A percentile compares a stretch with the other conserved stretches of the same genome.
phyloP scores from a whole-genome alignment of 64 coral and sea anemone species.

The Porites australiensis region DNA sequence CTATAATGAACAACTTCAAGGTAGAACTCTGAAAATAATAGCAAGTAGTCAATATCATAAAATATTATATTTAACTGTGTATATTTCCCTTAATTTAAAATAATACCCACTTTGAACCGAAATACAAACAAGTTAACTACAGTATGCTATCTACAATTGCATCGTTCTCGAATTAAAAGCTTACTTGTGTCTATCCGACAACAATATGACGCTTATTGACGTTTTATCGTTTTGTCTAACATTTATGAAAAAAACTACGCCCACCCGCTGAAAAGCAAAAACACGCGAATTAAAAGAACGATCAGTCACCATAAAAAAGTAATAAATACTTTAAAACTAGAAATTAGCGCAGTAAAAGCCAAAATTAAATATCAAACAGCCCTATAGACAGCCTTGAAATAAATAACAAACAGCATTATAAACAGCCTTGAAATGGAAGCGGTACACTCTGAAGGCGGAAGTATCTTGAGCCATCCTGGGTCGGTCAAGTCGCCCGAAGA shows the following conservation, averaged over 20 bases:
- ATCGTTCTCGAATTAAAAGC: not conserved
- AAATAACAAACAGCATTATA: no score
- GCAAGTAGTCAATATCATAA: conserved; percentile 11
- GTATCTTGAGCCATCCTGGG: no score
- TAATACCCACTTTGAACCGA: conserved; percentile 1
- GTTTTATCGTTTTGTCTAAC: no score
- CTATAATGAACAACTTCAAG: not conserved
- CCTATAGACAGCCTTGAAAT: no score
- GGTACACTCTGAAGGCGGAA: no score
- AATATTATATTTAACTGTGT: not conserved
- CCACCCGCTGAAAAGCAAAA: not conserved
- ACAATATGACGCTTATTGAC: not conserved
- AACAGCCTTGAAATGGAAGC: no score
- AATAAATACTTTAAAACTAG: no score
- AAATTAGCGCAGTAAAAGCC: no score
- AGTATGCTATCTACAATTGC: not conserved
- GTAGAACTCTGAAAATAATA: conserved; percentile 3
- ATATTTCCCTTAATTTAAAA: not conserved
- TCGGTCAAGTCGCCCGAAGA: no score
- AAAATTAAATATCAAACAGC: no score
- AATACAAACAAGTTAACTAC: not conserved
- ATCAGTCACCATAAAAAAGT: not conserved
- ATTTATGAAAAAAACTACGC: not conserved
- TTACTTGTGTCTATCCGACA: not conserved
- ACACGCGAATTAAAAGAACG: not conserved